These are phyloP conservation scores for Oxygymnocypris stewartii DNA, from an alignment of 2,113 vertebrate species.

Conservation along the genomic window DNA sequence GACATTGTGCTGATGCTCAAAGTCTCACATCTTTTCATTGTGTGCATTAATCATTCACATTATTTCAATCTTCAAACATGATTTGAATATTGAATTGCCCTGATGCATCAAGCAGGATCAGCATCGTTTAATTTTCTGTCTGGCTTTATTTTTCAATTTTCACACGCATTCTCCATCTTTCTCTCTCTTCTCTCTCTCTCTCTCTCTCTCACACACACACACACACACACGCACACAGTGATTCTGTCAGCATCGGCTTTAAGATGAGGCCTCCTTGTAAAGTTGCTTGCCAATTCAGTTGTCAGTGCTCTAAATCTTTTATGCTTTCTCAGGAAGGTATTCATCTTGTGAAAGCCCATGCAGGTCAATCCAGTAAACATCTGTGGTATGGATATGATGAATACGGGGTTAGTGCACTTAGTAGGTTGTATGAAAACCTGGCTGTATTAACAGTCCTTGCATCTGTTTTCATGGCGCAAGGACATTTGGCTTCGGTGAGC, in stretches of 20 bases:
- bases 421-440: not conserved
- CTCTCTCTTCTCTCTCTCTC: not conserved
- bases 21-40: conserved; percentile 35
- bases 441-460: not conserved
- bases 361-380: conserved; percentile 20
- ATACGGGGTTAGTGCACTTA: not conserved
- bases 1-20: conserved; percentile 19
- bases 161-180: not conserved
- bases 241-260: conserved; percentile 9
- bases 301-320: conserved; percentile 17
- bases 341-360: not conserved
- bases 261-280: conserved; percentile 24
- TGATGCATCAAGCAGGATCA: conserved; percentile 32
- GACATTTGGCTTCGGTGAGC: conserved; percentile 9
- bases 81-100: conserved; percentile 34
- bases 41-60: conserved; percentile 43
- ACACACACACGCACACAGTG: not conserved
- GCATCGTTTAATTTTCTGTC: conserved; percentile 32
- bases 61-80: conserved; percentile 39
- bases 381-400: not conserved
- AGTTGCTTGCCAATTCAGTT: conserved; percentile 18
- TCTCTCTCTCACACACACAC: not conserved
- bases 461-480: conserved; percentile 1
- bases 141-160: conserved; percentile 12
- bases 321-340: conserved; percentile 24